Evolutionary conservation across 2,888 invertebrate genomes (phyloP), one percentile per base, ranked within the genome.

Genomic region (Spilosoma lubricipeda): DNA sequence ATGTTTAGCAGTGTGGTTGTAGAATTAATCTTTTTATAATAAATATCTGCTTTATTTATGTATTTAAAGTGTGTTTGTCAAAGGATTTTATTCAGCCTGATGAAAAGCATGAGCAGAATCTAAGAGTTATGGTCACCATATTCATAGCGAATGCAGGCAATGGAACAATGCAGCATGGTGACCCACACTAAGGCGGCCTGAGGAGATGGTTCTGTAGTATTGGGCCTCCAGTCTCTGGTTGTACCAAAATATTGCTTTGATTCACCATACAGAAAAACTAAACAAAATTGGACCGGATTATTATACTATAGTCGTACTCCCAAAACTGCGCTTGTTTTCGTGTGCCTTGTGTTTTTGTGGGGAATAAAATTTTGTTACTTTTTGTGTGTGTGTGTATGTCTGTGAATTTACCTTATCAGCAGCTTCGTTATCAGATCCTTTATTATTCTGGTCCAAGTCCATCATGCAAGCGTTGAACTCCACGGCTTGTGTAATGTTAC

Each of bases 381-480:
- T 13, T 7, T 56, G 8, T n/a, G 8, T 59, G 7, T 18, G 20
- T 52, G 7, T 52, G 9, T 56, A 20, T 18, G 18, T 27, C 5
- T 27, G 27, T 30, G n/a, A 7, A 8, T 13, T 74, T 87, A 91
- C 92, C 84, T 82, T 77, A 69, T 89, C 88, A 75, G 89, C 91
- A 45, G 90, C 87, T 30, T 39, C 68, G 56, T 92, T 91, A 66
- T 91, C 82, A 1, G 91, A 91, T 13, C 90, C 89, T 1, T 63
- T 52, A 0, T 78, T 75, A 0, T 72, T 71, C 27, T 82, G 85
- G 3, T 77, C 63, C 9, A 48, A 56, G 0, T 84, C 85, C 88
- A 98, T 98, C 97, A 98, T 97, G 85, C 98, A 98, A 1, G 96
- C 92, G 65, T 97, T 94, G 84, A 97, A 97, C 81, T 97, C 93